Base-by-base conservation (phyloP, 2,797 vertebrate genomes). In the Avahi laniger region DNA sequence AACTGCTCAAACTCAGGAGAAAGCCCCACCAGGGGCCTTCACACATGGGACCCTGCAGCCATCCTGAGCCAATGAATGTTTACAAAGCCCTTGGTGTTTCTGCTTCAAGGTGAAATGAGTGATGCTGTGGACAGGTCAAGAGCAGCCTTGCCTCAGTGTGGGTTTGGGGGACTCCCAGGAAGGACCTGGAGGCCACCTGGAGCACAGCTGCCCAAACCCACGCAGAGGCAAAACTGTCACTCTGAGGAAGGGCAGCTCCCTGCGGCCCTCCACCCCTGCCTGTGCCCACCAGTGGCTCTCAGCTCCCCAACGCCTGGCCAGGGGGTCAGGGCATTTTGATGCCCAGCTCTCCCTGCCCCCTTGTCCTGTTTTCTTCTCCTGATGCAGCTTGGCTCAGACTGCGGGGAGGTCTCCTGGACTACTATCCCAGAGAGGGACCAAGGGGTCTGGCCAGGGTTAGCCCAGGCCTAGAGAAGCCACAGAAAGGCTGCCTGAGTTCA, bases 281-380 rank as follows among this genome's bases (percentile, higher is more conserved):
- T 46, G 54, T 13, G 26, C 43, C 22, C 28, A 14, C 8, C 1
- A 38, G 5, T 28, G 20, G 24, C 33, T 26, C 30, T 24, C 7
- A 7, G 76, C 3, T 59, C 73, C 11, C 12, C 15, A 13, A 13
- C 11, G 0, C 18, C 1, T 0, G 0, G 48, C 8, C 87, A 63
- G 38, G 18, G 41, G 43, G 7, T 11, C 46, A 10, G 52, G 26
- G 30, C 2, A 4, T 54, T 14, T 38, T 24, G 2, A 30, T 0
- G 11, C 8, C 22, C 3, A 22, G 38, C 22, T 41, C 54, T 80
- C 30, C 52, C 43, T 67, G 67, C 38, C 1, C 43, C 48, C n/a
- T 33, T 12, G 1, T 22, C 20, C 22, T 0, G 4, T 41, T 61
- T 43, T 35, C 54, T 92, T 13, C 13, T 76, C 20, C 8, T 20